Evolutionary conservation across 1,140 invertebrate genomes (phyloP), one percentile per base, ranked within the genome.

Genomic region (Drosophila lacertosa): DNA sequence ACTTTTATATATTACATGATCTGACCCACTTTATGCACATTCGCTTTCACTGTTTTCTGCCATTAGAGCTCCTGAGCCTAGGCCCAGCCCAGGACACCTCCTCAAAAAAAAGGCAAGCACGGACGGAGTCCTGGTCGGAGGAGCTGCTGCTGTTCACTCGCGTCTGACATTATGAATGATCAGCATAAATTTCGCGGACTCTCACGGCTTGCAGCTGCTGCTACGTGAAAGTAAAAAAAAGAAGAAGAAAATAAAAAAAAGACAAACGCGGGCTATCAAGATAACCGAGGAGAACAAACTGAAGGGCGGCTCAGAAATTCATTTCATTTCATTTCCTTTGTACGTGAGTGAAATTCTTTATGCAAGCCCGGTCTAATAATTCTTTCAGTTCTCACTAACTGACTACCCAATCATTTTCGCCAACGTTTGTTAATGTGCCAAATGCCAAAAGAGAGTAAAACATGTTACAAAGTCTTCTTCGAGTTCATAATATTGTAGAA

Each of bases 151-250:
- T 44, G 37, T 70, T 63, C 45, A 69, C 72, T 75, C 77, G 77
- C 75, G 64, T 81, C 80, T 86, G 82, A 82, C 82, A 88, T 86
- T 86, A 86, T 86, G 82, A 86, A 86, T 88, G 82, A 86, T 86
- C 82, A 88, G 82, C 82, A 86, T 86, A 86, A 86, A 86, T 86
- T 86, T 86, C 77, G 82, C 74, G 82, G 48, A 75, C 72, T 66
- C 72, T 65, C 60, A 44, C 78, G 64, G 77, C 54, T 37, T 88
- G 73, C 73, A 77, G 62, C 72, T 74, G 64, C 72, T 59, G 53
- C 69, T 50, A 65, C 32, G 42, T 33, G 42, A 22, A 6, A 42
- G 42, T 2, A 54, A 73, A 45, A 15, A 37, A 39, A 47, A 44
- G n/a, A n/a, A n/a, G n/a, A 32, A 18, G 37, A 47, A 13, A 37